These are phyloP conservation scores for Brachyhypopomus gauderio DNA, from an alignment of 2,113 vertebrate species.

Conservation along the genomic window DNA sequence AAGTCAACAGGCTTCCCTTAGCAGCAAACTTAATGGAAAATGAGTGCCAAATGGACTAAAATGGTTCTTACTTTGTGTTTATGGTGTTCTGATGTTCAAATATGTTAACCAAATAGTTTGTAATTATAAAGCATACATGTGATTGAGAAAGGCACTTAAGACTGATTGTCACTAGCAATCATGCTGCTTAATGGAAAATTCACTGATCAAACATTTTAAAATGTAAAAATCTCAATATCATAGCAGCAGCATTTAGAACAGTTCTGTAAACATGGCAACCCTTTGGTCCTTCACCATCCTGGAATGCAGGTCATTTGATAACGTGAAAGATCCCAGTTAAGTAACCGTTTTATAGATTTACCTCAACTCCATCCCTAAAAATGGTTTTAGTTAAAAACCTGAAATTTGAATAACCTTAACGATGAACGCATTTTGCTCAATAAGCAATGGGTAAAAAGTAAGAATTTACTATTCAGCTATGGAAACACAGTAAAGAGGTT, in stretches of 20 bases:
- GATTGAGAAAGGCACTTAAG: conserved; percentile 26
- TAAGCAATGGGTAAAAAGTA: background rate
- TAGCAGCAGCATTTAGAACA: conserved; percentile 21
- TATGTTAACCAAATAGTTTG: background rate
- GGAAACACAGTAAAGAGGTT: background rate
- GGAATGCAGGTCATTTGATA: background rate
- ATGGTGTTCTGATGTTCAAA: background rate
- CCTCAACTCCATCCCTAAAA: too few relatives aligned
- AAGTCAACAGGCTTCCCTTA: background rate
- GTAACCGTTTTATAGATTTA: background rate
- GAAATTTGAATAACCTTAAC: background rate
- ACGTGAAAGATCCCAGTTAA: background rate
- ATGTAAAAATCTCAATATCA: background rate
- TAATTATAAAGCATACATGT: background rate
- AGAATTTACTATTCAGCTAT: background rate
- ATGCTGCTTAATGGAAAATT: background rate
- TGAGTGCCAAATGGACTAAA: background rate
- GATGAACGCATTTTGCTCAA: background rate
- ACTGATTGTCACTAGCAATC: background rate
- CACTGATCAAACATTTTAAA: background rate
- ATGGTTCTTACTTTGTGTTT: background rate
- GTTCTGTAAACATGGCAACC: conserved; percentile 22
- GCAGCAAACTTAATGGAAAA: background rate
- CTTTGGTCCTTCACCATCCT: background rate
- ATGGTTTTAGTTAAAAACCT: background rate